Evolutionary conservation across 2,797 vertebrate species (phyloP).

Genomic region (Danionella dracula): DNA sequence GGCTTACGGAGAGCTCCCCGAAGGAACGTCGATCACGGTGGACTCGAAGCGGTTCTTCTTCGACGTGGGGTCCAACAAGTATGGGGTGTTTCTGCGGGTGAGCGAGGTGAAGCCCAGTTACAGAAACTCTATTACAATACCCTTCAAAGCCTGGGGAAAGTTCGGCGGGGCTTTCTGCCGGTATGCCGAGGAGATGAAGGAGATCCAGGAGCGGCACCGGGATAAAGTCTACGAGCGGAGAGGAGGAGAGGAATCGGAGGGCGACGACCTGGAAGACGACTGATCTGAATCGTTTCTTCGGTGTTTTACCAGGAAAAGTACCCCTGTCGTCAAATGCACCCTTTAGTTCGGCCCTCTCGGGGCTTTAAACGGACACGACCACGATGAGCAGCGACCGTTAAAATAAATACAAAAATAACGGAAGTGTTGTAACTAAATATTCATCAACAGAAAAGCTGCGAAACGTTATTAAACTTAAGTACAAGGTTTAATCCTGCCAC

Average conservation of each 20-base stretch:
- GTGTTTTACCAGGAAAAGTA: no score
- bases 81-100: conserved; percentile 91
- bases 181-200: conserved; percentile 95
- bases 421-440: no score
- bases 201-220: conserved; percentile 91
- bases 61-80: conserved; percentile 97
- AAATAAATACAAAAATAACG: no score
- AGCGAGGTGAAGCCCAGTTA: conserved; percentile 97
- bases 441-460: no score
- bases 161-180: conserved; percentile 92
- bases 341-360: no score
- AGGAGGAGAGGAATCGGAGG: conserved; percentile 77
- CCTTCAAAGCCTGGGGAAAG: conserved; percentile 94
- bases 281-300: conserved; percentile 64
- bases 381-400: no score
- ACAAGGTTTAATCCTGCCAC: no score
- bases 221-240: conserved; percentile 90
- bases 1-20: conserved; percentile 86
- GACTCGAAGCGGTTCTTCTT: conserved; percentile 98
- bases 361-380: no score
- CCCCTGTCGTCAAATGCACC: no score
- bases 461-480: no score
- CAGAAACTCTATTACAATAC: conserved; percentile 95
- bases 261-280: conserved; percentile 91
- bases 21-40: conserved; percentile 93